Base-by-base conservation (phyloP, 2,113 vertebrate genomes). In the Channa maculata region DNA sequence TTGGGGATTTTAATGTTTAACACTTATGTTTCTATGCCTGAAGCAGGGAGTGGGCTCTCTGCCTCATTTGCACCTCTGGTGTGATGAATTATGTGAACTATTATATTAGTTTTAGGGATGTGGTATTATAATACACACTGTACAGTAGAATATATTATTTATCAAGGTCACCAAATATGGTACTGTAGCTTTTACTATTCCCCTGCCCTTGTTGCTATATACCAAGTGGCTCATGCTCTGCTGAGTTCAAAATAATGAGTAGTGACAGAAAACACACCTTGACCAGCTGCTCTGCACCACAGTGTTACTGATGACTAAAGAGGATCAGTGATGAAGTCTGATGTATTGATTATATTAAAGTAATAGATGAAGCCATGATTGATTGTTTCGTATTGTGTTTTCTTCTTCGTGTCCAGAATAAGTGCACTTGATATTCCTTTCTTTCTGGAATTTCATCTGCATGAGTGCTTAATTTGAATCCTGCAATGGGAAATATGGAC, bases 1-100 rank as follows among this genome's bases (percentile, higher is more conserved):
- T 76, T 37, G 15, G 38, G 63, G 77, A 79, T 79, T 88, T 77
- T 78, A 75, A 77, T 74, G 79, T 88, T 81, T 57, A 73, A 77
- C 64, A 48, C 62, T 36, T 5, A 58, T 68, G 75, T 82, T 84
- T 65, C 39, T 62, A 70, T 65, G 62, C 55, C 73, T 65, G 57
- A 44, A 62, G 67, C 72, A 44, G 11, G 24, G 15, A 51, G 14
- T 6, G 11, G 60, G 62, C 65, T 65, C 59, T 64, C 61, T 65
- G 57, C 77, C 50, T 66, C 11, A 8, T 12, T 82, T 51, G 52
- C 8, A 12, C 0, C 60, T 79, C 15, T 3, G 13, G 55, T 51
- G 50, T 46, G 43, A 60, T 71, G 44, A 71, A 77, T 87, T 58
- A 74, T 68, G 11, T 65, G 38, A 62, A 11, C 67, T 63, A 63